These are phyloP conservation scores for Nannoperca australis DNA, from an alignment of 2,797 vertebrate species.

Conservation along the genomic window DNA sequence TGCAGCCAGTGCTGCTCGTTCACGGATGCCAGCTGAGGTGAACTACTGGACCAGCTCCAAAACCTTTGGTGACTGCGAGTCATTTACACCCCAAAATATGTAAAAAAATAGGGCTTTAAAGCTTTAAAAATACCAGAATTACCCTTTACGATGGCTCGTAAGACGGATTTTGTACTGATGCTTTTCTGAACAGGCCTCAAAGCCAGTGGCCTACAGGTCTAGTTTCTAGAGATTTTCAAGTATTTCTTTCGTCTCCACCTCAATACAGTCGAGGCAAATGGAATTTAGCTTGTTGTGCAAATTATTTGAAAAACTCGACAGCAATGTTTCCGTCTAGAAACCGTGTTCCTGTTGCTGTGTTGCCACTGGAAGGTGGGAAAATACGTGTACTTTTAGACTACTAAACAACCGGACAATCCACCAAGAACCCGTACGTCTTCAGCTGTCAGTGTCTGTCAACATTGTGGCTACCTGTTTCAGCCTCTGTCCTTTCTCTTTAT, in stretches of 20 bases:
- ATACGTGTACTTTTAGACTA: neutral
- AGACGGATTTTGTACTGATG: neutral
- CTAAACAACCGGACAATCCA: neutral
- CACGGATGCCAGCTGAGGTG: no score
- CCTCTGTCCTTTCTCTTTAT: constrained; percentile 25
- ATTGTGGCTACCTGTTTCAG: neutral
- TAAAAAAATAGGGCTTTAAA: no score
- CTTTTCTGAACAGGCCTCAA: neutral
- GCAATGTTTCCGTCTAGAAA: neutral
- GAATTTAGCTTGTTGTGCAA: neutral
- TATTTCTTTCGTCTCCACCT: neutral
- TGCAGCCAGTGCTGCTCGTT: no score
- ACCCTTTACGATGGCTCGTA: neutral
- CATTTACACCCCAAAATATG: no score
- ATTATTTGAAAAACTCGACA: neutral
- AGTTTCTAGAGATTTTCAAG: no score
- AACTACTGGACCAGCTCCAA: no score
- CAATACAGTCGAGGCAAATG: neutral
- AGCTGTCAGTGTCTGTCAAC: neutral
- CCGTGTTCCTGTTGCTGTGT: neutral
- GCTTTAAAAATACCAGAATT: no score
- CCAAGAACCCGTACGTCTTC: neutral
- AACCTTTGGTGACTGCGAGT: no score
- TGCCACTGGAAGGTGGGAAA: neutral
- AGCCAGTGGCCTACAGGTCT: neutral